Conservation (phyloP, 2,113 vertebrate species). For the Oxyruncus cristatus region DNA sequence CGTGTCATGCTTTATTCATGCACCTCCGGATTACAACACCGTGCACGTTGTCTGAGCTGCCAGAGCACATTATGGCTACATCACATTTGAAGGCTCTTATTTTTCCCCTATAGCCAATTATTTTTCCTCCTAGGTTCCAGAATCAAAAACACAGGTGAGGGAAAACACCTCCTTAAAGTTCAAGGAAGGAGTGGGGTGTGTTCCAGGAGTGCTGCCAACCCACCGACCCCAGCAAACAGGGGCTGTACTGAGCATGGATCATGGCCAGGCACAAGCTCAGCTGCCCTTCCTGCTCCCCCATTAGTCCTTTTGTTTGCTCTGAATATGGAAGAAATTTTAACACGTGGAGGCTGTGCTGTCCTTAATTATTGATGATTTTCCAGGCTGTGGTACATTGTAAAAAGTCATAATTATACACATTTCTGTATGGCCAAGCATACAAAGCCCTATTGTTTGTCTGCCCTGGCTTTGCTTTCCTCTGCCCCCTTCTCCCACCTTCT, state of each 20-base stretch:
- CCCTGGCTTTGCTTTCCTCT: neutral
- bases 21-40: neutral
- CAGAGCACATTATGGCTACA: neutral
- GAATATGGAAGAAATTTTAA: neutral
- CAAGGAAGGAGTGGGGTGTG: neutral
- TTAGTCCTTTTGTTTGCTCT: fast-evolving
- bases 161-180: neutral
- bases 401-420: neutral
- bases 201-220: neutral
- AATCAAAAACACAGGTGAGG: neutral
- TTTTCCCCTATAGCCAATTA: conserved; percentile 13
- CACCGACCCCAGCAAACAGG: fast-evolving
- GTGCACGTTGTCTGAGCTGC: neutral
- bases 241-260: neutral
- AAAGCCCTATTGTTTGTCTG: fast-evolving
- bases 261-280: neutral
- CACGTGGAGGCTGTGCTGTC: fast-evolving
- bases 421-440: neutral
- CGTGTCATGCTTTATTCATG: neutral
- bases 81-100: neutral
- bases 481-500: neutral
- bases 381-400: fast-evolving
- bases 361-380: neutral
- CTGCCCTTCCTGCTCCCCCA: neutral
- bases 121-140: neutral